phyloP scores from a whole-genome alignment of 2,888 invertebrate genomes.

The Pimpla rufipes region DNA sequence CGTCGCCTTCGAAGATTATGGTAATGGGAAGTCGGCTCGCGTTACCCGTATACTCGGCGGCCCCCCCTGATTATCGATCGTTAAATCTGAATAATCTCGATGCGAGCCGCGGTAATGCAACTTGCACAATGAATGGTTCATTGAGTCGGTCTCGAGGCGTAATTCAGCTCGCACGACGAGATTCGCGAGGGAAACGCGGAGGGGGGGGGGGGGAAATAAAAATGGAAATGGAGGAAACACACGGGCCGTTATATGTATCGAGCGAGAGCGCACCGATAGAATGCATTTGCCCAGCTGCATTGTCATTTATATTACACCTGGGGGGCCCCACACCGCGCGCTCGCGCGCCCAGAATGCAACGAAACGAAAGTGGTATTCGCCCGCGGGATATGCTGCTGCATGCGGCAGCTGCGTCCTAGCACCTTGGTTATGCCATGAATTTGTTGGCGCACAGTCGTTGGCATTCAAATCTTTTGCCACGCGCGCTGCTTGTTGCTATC shows the following conservation, averaged over 20 bases:
- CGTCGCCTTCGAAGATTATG: slow-evolving; percentile 76
- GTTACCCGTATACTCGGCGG: slow-evolving; percentile 69
- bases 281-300: slow-evolving; percentile 29
- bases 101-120: slow-evolving; percentile 27
- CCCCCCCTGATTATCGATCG: slow-evolving; percentile 77
- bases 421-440: slow-evolving; percentile 36
- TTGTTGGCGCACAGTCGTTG: slow-evolving; percentile 8
- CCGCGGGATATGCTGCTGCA: slow-evolving; percentile 21
- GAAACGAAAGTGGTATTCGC: slow-evolving; percentile 56
- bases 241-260: slow-evolving; percentile 1
- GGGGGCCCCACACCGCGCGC: too few relatives aligned
- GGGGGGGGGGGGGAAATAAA: background rate
- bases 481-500: background rate
- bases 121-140: slow-evolving; percentile 39
- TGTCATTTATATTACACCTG: slow-evolving; percentile 66
- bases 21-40: slow-evolving; percentile 72
- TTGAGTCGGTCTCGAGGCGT: slow-evolving; percentile 32
- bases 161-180: background rate
- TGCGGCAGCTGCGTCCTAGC: slow-evolving; percentile 62
- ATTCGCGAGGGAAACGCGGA: slow-evolving; percentile 19
- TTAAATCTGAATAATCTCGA: slow-evolving; percentile 78
- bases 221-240: background rate
- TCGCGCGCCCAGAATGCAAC: slow-evolving; percentile 18
- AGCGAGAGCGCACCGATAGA: slow-evolving; percentile 15
- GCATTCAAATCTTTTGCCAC: background rate